Evolutionary conservation across 2,888 invertebrate species (phyloP).

Genomic region (Oscheius sp.): DNA sequence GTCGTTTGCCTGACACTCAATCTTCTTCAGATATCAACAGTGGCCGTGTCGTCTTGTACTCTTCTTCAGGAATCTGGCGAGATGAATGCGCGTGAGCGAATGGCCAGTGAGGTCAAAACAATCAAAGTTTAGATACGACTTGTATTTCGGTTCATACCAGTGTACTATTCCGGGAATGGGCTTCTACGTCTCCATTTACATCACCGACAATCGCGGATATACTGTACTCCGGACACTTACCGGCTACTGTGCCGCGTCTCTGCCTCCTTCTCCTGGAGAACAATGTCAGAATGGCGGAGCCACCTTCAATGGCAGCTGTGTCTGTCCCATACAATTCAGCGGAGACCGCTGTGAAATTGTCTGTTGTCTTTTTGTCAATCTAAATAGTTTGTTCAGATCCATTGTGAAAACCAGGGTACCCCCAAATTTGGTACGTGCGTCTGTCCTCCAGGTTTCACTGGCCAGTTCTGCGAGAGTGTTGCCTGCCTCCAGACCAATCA

Average conservation of each 20-base stretch:
- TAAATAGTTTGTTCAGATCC: constrained; percentile 34
- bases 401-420: constrained; percentile 51
- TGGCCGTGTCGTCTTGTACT: constrained; percentile 53
- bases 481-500: constrained; percentile 43
- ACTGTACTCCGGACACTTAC: constrained; percentile 52
- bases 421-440: constrained; percentile 49
- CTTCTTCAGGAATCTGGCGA: constrained; percentile 62
- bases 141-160: constrained; percentile 62
- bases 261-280: constrained; percentile 38
- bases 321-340: constrained; percentile 50
- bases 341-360: constrained; percentile 53
- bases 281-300: constrained; percentile 63
- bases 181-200: constrained; percentile 55
- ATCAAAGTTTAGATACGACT: no score
- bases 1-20: not conserved
- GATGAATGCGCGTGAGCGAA: constrained; percentile 59
- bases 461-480: constrained; percentile 50
- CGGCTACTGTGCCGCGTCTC: constrained; percentile 51
- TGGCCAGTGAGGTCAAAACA: no score
- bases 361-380: not conserved
- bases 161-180: constrained; percentile 47
- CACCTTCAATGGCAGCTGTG: constrained; percentile 49
- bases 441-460: constrained; percentile 50
- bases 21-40: constrained; percentile 20
- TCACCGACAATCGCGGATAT: constrained; percentile 50